A percentile compares a stretch with the other conserved stretches of the same genome.
These are phyloP conservation scores for Cossypha polioptera DNA, from an alignment of 2,797 vertebrate genomes.

Conservation along the genomic window DNA sequence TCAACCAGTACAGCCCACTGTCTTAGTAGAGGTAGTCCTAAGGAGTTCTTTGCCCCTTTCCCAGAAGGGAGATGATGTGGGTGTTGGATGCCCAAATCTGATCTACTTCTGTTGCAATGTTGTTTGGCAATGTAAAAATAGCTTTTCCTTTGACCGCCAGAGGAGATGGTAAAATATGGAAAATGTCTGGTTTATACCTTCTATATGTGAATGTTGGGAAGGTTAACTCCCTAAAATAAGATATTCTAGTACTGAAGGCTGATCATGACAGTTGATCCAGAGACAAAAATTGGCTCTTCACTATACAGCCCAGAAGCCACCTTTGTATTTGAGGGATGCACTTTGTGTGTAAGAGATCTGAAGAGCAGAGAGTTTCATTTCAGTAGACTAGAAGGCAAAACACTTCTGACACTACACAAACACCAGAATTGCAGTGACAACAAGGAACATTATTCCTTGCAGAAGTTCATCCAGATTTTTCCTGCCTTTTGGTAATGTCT, in stretches of 20 bases:
- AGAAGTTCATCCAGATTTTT: background rate
- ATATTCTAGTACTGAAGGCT: background rate
- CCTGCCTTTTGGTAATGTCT: background rate
- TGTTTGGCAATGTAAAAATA: background rate
- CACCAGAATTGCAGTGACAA: background rate
- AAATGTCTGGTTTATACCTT: background rate
- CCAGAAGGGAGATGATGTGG: background rate
- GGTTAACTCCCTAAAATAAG: background rate
- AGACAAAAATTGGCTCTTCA: background rate
- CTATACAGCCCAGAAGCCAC: background rate
- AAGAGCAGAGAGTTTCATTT: background rate
- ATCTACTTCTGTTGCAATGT: background rate
- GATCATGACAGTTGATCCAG: background rate
- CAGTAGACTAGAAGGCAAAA: background rate
- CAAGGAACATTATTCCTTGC: background rate
- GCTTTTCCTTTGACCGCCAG: background rate
- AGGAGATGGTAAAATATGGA: background rate
- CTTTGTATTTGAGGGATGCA: background rate
- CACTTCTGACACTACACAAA: background rate
- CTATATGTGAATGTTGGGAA: background rate
- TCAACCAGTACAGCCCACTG: background rate
- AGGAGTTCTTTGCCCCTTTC: accelerated
- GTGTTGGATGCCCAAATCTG: accelerated
- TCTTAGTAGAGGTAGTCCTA: background rate
- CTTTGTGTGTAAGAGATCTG: background rate